Evolutionary conservation across 2,797 vertebrate species (phyloP).

Genomic region (Eupleurogrammus muticus): DNA sequence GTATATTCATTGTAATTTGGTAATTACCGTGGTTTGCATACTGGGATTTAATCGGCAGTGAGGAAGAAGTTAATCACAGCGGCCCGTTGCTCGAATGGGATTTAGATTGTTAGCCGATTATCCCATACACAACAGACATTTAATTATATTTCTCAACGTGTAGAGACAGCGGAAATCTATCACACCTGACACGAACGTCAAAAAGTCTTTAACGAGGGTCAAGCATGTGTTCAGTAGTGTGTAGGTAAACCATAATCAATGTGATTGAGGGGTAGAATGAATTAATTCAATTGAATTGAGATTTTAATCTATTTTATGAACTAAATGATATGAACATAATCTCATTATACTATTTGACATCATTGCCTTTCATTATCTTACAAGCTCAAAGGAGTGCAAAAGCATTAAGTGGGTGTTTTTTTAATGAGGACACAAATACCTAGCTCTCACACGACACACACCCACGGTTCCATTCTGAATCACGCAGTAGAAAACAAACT

Average conservation of each 20-base stretch:
- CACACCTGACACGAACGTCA: background rate
- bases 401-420: background rate
- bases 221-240: background rate
- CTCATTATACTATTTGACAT: too few species aligned
- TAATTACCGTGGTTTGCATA: constrained; percentile 45
- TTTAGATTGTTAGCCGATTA: constrained; percentile 55
- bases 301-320: too few species aligned
- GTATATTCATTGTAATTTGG: constrained; percentile 49
- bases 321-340: too few species aligned
- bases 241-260: background rate
- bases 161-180: constrained; percentile 21
- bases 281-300: background rate
- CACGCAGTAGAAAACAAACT: too few species aligned
- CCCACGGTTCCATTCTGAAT: background rate
- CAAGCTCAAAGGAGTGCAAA: too few species aligned
- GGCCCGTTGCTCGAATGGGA: constrained; percentile 41
- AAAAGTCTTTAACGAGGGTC: background rate
- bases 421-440: background rate
- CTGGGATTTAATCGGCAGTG: constrained; percentile 53
- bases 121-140: constrained; percentile 29
- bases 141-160: constrained; percentile 53
- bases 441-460: background rate
- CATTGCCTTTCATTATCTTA: too few species aligned
- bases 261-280: background rate
- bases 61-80: constrained; percentile 54